phyloP scores from a whole-genome alignment of 92 coral and sea anemone species.

The Virgularia gustaviana region DNA sequence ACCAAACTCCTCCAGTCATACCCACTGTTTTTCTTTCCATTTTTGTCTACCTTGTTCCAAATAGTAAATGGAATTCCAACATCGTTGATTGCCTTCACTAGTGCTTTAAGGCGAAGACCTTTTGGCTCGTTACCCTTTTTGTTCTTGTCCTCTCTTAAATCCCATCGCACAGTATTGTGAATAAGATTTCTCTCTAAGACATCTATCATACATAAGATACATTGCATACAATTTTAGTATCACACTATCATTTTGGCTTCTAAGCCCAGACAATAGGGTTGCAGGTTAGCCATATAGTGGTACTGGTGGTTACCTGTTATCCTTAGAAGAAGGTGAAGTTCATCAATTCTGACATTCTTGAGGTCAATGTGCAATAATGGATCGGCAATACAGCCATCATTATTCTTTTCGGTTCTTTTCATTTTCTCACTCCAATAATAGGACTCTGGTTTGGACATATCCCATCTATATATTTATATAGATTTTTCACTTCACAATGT shows the following conservation, averaged over 20 bases:
- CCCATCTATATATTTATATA: conserved; percentile 14
- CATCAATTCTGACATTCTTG: conserved; percentile 42
- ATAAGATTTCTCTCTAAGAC: conserved; percentile 10
- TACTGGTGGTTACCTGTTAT: conserved; percentile 30
- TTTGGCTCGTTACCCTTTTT: background rate
- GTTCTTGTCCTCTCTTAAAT: conserved; percentile 7
- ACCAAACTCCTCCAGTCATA: conserved; percentile 12
- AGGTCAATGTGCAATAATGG: conserved; percentile 38
- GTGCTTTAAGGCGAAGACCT: conserved; percentile 6
- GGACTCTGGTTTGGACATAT: background rate
- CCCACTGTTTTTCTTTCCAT: conserved; percentile 7
- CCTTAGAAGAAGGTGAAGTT: conserved; percentile 48
- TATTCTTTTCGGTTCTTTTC: conserved; percentile 8
- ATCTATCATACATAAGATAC: background rate
- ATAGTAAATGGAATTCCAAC: conserved; percentile 11
- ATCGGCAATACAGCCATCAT: conserved; percentile 36
- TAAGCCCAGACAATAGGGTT: background rate
- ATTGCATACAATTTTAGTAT: no score
- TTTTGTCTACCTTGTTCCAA: background rate
- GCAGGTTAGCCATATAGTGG: background rate
- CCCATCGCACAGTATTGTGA: background rate
- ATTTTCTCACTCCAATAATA: conserved; percentile 10
- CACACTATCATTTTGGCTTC: no score
- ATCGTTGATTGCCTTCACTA: conserved; percentile 15
- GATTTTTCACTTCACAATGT: no score